Conservation (phyloP, 2,888 invertebrate genomes). For the Rhingia rostrata region DNA sequence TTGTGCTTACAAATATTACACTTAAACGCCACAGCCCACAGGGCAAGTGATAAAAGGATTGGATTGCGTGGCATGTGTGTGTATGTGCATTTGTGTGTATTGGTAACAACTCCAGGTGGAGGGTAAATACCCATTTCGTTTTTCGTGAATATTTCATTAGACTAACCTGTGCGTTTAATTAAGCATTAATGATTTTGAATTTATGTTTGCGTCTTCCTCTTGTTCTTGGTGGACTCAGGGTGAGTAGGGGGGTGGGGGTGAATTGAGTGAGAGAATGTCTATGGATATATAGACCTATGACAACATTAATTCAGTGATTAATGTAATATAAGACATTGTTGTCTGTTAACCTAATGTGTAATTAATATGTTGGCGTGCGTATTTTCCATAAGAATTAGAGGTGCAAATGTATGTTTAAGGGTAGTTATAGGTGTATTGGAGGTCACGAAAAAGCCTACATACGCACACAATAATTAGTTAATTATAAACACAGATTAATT, state of each 20-base stretch:
- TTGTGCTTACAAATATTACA: too few relatives aligned
- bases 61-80: too few relatives aligned
- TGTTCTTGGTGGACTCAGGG: conserved; percentile 2
- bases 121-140: background rate
- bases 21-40: background rate
- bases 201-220: conserved; percentile 35
- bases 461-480: conserved; percentile 35
- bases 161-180: conserved; percentile 65
- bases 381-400: conserved; percentile 36
- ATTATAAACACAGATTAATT: conserved; percentile 48
- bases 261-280: too few relatives aligned
- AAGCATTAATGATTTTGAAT: conserved; percentile 68
- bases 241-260: too few relatives aligned
- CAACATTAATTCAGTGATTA: conserved; percentile 67
- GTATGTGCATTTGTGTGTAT: too few relatives aligned
- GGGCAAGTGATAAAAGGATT: background rate
- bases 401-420: background rate
- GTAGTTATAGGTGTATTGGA: background rate
- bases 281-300: conserved; percentile 27
- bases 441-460: background rate
- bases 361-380: conserved; percentile 64
- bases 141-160: conserved; percentile 41
- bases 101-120: background rate
- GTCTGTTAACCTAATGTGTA: conserved; percentile 60
- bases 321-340: conserved; percentile 54